Base-by-base conservation (phyloP, 1,140 invertebrate genomes). In the Cydia pomonella region DNA sequence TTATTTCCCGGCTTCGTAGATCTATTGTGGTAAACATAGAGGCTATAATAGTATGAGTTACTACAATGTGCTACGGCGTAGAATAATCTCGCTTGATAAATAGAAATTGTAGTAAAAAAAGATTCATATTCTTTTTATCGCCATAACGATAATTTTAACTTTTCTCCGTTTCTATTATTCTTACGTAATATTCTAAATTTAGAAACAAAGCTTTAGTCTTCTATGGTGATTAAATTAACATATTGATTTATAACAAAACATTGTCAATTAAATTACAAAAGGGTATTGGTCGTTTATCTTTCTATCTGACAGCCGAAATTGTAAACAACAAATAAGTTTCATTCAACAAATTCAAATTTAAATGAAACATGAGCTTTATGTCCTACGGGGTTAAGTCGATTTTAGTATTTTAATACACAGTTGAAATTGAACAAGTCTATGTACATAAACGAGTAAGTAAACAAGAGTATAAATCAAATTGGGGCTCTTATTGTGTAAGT, bases 311-410 rank as follows among this genome's bases (percentile, higher is more conserved):
- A 69, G 64, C n/a, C 29, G 29, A 69, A 69, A 69, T 38, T 41
- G 64, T 69, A 69, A 69, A 69, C 33, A 69, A 69, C 64, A 69
- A 69, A 69, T 69, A 69, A 69, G 64, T 69, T n/a, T 69, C 21
- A 23, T 10, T 23, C 21, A 10, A 23, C 21, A 10, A 23, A 1
- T 23, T 0, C 12, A 59, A 21, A 7, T 59, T 59, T 16, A 47
- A 6, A 23, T 59, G 21, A 23, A 59, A 59, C 18, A 6, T 59
- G 7, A 23, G 18, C 7, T 59, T 12, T 23, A 59, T 12, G n/a
- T 6, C 21, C 5, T 59, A 59, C 7, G 2, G 2, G 1, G 7
- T 21, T 21, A 59, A 59, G 53, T 59, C 53, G 21, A 23, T 23
- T 59, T 59, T 23, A 23, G 21, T 23, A 59, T 21, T 5, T 1